Evolutionary conservation across 1,140 invertebrate species (phyloP).

Genomic region (Linepithema humile): DNA sequence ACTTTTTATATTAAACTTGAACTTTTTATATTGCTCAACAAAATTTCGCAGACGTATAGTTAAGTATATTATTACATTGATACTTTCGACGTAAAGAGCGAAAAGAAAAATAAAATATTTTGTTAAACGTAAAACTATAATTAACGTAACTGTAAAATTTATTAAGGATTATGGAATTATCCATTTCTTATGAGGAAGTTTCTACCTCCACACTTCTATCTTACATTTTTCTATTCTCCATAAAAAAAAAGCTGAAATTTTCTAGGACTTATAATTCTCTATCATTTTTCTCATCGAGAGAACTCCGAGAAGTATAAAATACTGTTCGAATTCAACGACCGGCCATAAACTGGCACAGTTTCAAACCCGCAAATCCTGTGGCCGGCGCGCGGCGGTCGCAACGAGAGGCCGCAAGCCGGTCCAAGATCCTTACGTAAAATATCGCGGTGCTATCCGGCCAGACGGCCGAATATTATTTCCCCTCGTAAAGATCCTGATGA

Average conservation of each 20-base stretch:
- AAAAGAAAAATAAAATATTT: background rate
- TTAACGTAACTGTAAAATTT: no score
- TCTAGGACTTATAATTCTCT: no score
- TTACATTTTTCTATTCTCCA: no score
- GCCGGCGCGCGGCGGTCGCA: background rate
- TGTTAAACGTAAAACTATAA: background rate
- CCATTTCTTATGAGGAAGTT: no score
- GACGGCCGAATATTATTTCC: conserved; percentile 77
- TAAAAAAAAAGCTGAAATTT: no score
- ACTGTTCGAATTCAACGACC: no score
- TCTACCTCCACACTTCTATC: no score
- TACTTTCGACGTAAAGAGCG: no score
- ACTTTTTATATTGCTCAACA: background rate
- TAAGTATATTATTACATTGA: background rate
- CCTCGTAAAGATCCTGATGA: conserved; percentile 82
- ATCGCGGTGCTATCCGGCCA: conserved; percentile 52
- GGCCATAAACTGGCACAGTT: no score
- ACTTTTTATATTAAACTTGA: background rate
- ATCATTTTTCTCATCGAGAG: no score
- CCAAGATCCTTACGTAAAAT: conserved; percentile 66
- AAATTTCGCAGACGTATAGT: background rate
- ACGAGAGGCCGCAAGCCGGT: background rate
- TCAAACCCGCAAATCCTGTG: background rate
- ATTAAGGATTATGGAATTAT: no score
- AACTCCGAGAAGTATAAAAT: no score